Conservation (phyloP, 1,140 invertebrate genomes). For the Laodelphax striatellus region DNA sequence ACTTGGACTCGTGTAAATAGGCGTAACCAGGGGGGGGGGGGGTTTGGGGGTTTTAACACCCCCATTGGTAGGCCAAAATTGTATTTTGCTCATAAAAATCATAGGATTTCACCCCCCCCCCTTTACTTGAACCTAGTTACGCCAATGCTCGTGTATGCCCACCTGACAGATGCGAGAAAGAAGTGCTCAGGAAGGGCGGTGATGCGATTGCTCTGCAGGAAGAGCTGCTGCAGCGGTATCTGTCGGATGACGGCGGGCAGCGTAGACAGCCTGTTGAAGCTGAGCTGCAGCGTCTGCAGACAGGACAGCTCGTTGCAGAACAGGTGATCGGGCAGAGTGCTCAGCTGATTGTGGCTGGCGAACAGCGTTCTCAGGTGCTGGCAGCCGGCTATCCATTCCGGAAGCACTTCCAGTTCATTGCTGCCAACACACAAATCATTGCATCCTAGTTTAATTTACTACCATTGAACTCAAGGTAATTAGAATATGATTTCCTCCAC, state of each 20-base stretch:
- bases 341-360: constrained; percentile 60
- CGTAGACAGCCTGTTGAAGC: constrained; percentile 59
- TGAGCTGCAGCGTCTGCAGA: constrained; percentile 56
- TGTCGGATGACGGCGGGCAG: constrained; percentile 54
- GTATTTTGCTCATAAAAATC: too few relatives aligned
- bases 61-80: too few relatives aligned
- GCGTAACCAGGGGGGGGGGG: too few relatives aligned
- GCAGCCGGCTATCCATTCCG: constrained; percentile 66
- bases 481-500: too few relatives aligned
- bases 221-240: constrained; percentile 49
- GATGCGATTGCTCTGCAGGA: constrained; percentile 65
- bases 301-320: constrained; percentile 56
- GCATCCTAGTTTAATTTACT: too few relatives aligned
- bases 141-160: too few relatives aligned
- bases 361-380: constrained; percentile 56
- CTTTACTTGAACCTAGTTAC: too few relatives aligned
- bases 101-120: too few relatives aligned
- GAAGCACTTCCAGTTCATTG: constrained; percentile 59
- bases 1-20: too few relatives aligned
- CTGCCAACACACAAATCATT: constrained; percentile 23
- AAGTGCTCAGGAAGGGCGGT: constrained; percentile 59
- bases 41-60: too few relatives aligned
- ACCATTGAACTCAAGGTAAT: too few relatives aligned
- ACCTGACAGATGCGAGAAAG: constrained; percentile 51
- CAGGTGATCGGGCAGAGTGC: constrained; percentile 53